Evolutionary conservation across 2,888 invertebrate species (phyloP).

Genomic region (Augiades crinisus): DNA sequence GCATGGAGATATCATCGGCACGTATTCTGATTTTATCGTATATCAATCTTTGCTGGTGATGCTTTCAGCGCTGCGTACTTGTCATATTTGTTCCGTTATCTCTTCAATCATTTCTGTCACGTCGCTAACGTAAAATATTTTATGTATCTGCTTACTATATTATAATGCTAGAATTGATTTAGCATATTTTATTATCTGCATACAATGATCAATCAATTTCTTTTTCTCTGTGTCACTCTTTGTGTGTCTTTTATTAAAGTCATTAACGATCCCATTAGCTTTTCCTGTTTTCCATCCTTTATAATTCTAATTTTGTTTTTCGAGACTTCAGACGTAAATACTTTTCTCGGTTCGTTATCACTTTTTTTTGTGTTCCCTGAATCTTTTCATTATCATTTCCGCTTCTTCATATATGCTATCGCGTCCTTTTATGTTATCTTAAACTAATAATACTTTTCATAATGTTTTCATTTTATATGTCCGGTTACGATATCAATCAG

Average conservation of each 20-base stretch:
- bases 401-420: constrained; percentile 27
- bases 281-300: constrained; percentile 39
- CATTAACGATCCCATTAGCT: constrained; percentile 35
- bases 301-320: constrained; percentile 34
- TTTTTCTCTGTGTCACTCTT: constrained; percentile 1
- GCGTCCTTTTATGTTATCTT: constrained; percentile 2
- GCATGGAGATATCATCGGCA: constrained; percentile 48
- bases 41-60: constrained; percentile 52
- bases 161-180: constrained; percentile 3
- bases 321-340: constrained; percentile 34
- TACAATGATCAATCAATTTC: not conserved
- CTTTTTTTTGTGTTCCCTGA: constrained; percentile 34
- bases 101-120: constrained; percentile 36
- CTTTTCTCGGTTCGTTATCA: constrained; percentile 40
- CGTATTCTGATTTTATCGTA: constrained; percentile 54
- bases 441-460: not conserved
- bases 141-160: constrained; percentile 11
- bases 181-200: constrained; percentile 3
- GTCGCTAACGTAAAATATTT: constrained; percentile 20
- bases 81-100: constrained; percentile 42
- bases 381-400: constrained; percentile 38
- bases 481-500: too few species aligned
- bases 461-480: too few species aligned
- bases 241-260: not conserved
- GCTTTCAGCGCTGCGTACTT: constrained; percentile 46